Evolutionary conservation across 2,888 invertebrate species (phyloP).

Genomic region (Tachina lurida): DNA sequence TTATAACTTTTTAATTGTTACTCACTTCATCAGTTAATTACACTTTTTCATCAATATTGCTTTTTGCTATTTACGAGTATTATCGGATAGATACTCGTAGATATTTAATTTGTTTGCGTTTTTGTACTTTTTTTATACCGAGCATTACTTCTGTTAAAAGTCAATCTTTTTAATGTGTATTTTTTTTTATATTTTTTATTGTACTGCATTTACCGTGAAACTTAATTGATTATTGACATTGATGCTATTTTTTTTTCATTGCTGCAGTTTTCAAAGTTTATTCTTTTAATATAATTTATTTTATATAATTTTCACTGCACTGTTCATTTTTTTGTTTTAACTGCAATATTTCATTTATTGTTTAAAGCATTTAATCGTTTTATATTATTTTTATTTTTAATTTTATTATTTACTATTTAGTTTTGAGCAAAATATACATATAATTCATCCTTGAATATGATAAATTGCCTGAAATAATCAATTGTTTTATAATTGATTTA

Average conservation of each 20-base stretch:
- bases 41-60: slow-evolving; percentile 1
- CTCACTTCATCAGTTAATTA: slow-evolving; percentile 59
- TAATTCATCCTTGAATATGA: slow-evolving; percentile 55
- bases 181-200: slow-evolving; percentile 13
- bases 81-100: slow-evolving; percentile 20
- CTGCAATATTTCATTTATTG: slow-evolving; percentile 1
- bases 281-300: background rate
- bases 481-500: slow-evolving; percentile 57
- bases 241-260: slow-evolving; percentile 52
- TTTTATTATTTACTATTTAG: background rate
- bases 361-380: slow-evolving; percentile 22
- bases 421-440: slow-evolving; percentile 42
- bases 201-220: slow-evolving; percentile 24
- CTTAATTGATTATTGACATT: slow-evolving; percentile 59
- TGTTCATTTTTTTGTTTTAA: background rate
- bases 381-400: slow-evolving; percentile 5
- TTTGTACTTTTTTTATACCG: background rate
- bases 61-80: background rate
- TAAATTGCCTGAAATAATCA: slow-evolving; percentile 51
- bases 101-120: background rate
- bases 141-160: slow-evolving; percentile 41
- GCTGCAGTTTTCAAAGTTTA: slow-evolving; percentile 5
- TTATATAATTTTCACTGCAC: slow-evolving; percentile 2
- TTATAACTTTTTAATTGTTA: slow-evolving; percentile 47
- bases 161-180: slow-evolving; percentile 24